These are phyloP conservation scores for Bucorvus abyssinicus DNA, from an alignment of 2,797 vertebrate species.

Conservation along the genomic window DNA sequence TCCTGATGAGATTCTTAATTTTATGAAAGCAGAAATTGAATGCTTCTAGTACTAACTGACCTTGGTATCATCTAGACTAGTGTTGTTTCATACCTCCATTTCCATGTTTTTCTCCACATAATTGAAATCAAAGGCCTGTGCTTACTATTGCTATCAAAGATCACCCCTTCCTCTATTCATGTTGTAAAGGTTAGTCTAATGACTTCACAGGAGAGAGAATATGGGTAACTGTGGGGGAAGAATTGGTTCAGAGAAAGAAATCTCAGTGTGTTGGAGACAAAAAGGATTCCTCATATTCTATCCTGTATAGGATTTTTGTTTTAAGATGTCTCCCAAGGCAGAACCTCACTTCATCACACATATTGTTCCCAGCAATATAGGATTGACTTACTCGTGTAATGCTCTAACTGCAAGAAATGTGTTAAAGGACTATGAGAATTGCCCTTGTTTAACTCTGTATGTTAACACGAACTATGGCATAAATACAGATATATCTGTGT, in stretches of 20 bases:
- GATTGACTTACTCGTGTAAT: not conserved
- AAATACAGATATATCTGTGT: not conserved
- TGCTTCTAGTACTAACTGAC: not conserved
- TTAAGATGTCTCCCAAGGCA: not conserved
- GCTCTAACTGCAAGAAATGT: not conserved
- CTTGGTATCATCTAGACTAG: not conserved
- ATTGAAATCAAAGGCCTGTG: not conserved
- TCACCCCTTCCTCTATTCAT: not conserved
- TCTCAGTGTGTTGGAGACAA: not conserved
- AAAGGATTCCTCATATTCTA: not conserved
- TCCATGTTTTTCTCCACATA: not conserved
- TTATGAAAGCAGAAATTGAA: not conserved
- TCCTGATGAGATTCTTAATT: not conserved
- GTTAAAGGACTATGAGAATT: not conserved
- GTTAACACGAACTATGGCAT: not conserved
- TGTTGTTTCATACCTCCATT: not conserved
- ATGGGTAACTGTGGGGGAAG: not conserved
- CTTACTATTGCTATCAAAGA: constrained; percentile 5
- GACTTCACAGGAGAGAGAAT: not conserved
- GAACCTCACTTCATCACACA: not conserved
- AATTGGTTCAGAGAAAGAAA: constrained; percentile 5
- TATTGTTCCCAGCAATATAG: not conserved
- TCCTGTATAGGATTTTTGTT: not conserved
- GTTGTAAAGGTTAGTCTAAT: not conserved
- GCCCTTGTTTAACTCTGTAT: not conserved